These are phyloP conservation scores for Polietes domitor DNA, from an alignment of 2,888 invertebrate genomes.

Conservation along the genomic window DNA sequence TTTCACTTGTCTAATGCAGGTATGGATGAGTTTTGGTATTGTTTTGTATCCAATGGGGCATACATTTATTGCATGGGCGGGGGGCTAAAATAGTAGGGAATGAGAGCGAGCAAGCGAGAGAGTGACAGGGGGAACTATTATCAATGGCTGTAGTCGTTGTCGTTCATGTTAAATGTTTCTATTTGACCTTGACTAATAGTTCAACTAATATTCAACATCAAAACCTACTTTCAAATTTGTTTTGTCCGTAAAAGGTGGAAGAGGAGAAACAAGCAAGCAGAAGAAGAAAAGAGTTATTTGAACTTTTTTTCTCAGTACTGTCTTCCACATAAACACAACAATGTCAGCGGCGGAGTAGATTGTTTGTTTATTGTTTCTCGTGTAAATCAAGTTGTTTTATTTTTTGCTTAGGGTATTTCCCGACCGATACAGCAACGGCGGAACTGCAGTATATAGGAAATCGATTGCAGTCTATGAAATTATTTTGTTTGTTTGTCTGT, in stretches of 20 bases:
- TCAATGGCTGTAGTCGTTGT: background rate
- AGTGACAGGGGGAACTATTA: background rate
- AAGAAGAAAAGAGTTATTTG: conserved; percentile 47
- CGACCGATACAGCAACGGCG: background rate
- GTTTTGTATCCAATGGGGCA: too few species aligned
- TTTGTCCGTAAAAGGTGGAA: background rate
- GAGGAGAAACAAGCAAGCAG: background rate
- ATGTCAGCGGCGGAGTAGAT: background rate
- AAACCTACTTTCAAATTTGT: conserved; percentile 59
- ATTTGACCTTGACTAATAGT: conserved; percentile 60
- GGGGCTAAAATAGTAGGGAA: background rate
- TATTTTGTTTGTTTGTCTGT: background rate
- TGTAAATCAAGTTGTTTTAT: conserved; percentile 10
- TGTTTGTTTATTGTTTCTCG: background rate
- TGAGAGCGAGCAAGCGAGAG: too few species aligned
- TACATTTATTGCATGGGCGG: background rate
- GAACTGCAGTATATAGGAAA: conserved; percentile 17
- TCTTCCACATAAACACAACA: background rate
- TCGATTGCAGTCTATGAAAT: background rate
- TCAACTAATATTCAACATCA: conserved; percentile 41
- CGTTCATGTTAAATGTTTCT: conserved; percentile 25
- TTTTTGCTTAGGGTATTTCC: conserved; percentile 20
- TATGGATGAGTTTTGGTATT: background rate
- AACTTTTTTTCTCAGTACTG: conserved; percentile 26
- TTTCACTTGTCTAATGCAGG: background rate